Percentiles rank a stretch among this genome's conserved stretches.
Conservation (phyloP, 2,888 invertebrate genomes). For the Drosophila yooni region DNA sequence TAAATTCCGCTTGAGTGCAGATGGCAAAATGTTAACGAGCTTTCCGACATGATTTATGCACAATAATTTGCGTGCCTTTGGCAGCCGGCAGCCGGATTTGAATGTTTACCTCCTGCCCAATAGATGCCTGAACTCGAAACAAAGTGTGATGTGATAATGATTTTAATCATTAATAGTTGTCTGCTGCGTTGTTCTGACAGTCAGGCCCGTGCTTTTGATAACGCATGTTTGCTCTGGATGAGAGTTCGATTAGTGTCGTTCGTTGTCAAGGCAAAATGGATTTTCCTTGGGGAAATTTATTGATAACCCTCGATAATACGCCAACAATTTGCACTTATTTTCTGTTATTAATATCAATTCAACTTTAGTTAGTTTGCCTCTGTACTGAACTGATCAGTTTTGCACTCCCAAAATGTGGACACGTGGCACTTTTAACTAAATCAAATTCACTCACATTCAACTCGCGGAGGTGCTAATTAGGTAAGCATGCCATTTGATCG, state of each 20-base stretch:
- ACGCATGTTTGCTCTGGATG: slow-evolving; percentile 5
- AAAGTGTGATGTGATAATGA: slow-evolving; percentile 59
- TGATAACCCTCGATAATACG: neutral
- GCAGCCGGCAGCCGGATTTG: neutral
- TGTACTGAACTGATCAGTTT: slow-evolving; percentile 23
- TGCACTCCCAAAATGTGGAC: slow-evolving; percentile 25
- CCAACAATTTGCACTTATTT: neutral
- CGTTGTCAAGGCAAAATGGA: slow-evolving; percentile 12
- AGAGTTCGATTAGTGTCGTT: slow-evolving; percentile 11
- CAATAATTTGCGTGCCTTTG: slow-evolving; percentile 14
- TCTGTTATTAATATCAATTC: slow-evolving; percentile 2
- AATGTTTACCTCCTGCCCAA: slow-evolving; percentile 6
- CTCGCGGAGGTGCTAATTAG: slow-evolving; percentile 54
- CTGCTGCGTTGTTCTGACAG: slow-evolving; percentile 12
- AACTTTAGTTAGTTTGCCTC: neutral
- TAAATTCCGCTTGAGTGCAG: slow-evolving; percentile 55
- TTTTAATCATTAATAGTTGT: slow-evolving; percentile 50
- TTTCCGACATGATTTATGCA: slow-evolving; percentile 59
- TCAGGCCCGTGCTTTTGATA: slow-evolving; percentile 58
- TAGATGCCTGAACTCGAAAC: slow-evolving; percentile 34
- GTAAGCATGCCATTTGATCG: slow-evolving; percentile 65
- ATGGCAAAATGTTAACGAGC: slow-evolving; percentile 54
- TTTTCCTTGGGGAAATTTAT: neutral
- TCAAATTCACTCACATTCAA: slow-evolving; percentile 26
- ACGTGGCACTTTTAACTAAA: slow-evolving; percentile 56